Base-by-base conservation (phyloP, 2,797 vertebrate genomes). In the Notamacropus eugenii region DNA sequence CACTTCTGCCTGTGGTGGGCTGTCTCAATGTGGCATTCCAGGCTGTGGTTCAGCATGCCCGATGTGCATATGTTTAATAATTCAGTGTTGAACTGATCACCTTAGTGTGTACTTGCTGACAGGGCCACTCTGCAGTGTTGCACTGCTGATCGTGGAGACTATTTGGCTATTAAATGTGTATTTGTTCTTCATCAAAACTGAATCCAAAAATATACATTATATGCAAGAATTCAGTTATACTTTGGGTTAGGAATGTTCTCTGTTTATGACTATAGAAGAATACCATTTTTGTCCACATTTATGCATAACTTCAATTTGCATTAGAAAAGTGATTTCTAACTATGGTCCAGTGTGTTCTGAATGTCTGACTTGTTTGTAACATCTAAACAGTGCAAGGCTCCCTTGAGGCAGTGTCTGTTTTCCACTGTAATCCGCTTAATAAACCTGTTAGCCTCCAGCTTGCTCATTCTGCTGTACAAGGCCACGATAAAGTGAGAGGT, bases 321-420 rank as follows among this genome's bases (percentile, higher is more conserved):
- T 96, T 96, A 97, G 97, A 97, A 97, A 82, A 95, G 90, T 95
- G 82, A 58, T 59, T 97, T 96, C 58, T n/a, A 91, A 3, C 92
- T 55, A 16, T 95, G 54, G 94, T 94, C 50, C 40, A 59, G 96
- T 94, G 92, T 98, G 96, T 98, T 98, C 97, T 96, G 97, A 98
- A 96, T 97, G 95, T 96, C 94, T 97, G 91, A 58, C 96, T 98
- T 98, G 96, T 98, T 98, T 98, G 96, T 97, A 97, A 97, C 22
- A 62, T 97, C 94, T 91, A 94, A 98, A 98, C 98, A 98, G 98
- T 98, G 58, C 96, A 59, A 46, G 9, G 31, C 91, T 98, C 98
- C 98, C 98, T 94, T 94, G 98, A 98, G 98, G 97, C 55, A 14
- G 22, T 95, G 91, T 98, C 96, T 98, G 96, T 97, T 98, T 98